These are phyloP conservation scores for Uria lomvia DNA, from an alignment of 2,113 vertebrate genomes.

Conservation along the genomic window DNA sequence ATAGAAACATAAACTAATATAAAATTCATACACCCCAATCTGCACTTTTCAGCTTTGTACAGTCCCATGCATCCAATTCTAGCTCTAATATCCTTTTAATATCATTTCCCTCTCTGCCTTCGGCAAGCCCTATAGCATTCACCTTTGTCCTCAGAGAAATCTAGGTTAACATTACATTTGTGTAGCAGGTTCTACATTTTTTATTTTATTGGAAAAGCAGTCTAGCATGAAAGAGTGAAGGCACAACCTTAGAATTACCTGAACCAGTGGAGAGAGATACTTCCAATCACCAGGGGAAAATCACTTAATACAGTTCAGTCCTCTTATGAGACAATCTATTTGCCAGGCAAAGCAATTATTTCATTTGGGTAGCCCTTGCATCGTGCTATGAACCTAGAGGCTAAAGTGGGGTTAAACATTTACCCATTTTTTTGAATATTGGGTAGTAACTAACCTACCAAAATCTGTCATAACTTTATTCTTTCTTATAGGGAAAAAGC, in stretches of 20 bases:
- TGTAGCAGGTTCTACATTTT: conserved; percentile 77
- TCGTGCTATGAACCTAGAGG: not conserved
- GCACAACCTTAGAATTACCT: conserved; percentile 76
- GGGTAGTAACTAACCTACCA: not conserved
- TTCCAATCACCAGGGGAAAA: conserved; percentile 38
- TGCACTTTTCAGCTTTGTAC: conserved; percentile 7
- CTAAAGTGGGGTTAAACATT: not conserved
- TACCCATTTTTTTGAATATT: not conserved
- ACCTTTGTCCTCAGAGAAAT: conserved; percentile 72
- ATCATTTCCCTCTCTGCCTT: conserved; percentile 71
- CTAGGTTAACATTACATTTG: conserved; percentile 85
- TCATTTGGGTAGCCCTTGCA: conserved; percentile 34
- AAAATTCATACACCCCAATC: conserved; percentile 27
- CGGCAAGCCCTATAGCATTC: conserved; percentile 53
- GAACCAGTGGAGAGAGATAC: conserved; percentile 66
- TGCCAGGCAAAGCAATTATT: conserved; percentile 59
- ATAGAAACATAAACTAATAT: conserved; percentile 33
- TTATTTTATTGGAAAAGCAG: conserved; percentile 85
- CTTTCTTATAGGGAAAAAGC: not conserved
- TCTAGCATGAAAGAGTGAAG: conserved; percentile 76
- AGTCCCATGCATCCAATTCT: conserved; percentile 24
- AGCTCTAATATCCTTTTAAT: conserved; percentile 75
- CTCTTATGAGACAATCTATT: conserved; percentile 66
- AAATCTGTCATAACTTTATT: not conserved
- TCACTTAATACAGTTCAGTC: conserved; percentile 60